These are phyloP conservation scores for Lamprologus sp. DNA, from an alignment of 2,113 vertebrate genomes.

Conservation along the genomic window DNA sequence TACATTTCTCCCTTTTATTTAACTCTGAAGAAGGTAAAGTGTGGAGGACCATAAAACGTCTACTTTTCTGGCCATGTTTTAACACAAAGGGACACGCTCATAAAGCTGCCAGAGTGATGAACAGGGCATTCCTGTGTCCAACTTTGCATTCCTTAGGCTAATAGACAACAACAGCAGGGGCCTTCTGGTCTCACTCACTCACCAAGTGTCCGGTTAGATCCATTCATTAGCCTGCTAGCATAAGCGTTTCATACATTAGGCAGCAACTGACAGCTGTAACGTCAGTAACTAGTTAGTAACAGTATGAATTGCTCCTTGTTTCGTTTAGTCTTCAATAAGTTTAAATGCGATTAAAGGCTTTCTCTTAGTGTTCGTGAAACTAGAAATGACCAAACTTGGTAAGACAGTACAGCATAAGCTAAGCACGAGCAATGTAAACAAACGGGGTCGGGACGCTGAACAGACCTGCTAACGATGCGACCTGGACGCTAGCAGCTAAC, in stretches of 20 bases:
- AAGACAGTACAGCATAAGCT: neutral
- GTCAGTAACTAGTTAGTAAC: neutral
- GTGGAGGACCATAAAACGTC: neutral
- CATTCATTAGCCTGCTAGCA: conserved; percentile 38
- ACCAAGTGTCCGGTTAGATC: neutral
- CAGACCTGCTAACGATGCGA: conserved; percentile 34
- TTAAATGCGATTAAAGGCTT: neutral
- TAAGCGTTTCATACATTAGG: neutral
- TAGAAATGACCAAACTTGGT: conserved; percentile 33
- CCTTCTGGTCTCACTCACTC: conserved; percentile 25
- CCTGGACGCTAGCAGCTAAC: conserved; percentile 57
- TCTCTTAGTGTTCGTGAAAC: neutral
- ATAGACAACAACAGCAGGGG: conserved; percentile 61
- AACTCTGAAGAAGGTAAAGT: neutral
- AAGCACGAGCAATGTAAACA: conserved; percentile 62
- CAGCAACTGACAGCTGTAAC: neutral
- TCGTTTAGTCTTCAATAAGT: neutral
- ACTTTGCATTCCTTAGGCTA: conserved; percentile 61
- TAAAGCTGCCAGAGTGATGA: conserved; percentile 67
- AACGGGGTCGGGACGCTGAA: conserved; percentile 40
- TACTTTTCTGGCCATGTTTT: conserved; percentile 22
- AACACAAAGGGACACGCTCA: conserved; percentile 51
- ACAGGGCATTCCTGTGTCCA: conserved; percentile 59
- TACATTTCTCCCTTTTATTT: neutral
- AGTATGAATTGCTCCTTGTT: neutral